Evolutionary conservation across 2,797 vertebrate genomes (phyloP).

Genomic region (Sibirionetta formosa): DNA sequence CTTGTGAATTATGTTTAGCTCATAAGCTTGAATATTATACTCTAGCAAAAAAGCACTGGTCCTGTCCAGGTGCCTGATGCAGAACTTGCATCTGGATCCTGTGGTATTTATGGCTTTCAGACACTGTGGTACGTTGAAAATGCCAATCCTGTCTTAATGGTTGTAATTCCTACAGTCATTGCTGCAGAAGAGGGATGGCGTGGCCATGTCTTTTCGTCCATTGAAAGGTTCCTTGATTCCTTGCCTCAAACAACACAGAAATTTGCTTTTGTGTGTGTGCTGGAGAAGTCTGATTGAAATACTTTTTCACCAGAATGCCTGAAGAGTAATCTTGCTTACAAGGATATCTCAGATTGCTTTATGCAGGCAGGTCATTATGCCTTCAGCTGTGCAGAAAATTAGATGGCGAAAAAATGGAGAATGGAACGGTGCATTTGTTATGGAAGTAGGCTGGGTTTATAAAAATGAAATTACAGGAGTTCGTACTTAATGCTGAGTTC

Average conservation of each 20-base stretch:
- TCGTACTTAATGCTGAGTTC: neutral
- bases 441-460: neutral
- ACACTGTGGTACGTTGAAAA: neutral
- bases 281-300: neutral
- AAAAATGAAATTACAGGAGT: neutral
- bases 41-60: neutral
- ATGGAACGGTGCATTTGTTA: neutral
- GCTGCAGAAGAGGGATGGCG: neutral
- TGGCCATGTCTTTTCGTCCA: neutral
- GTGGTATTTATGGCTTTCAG: neutral
- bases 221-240: neutral
- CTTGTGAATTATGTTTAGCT: neutral
- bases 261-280: neutral
- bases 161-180: neutral
- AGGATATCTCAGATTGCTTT: neutral
- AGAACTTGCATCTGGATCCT: neutral
- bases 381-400: neutral
- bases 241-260: neutral
- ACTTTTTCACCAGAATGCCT: neutral
- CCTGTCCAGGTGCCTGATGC: neutral
- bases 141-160: neutral
- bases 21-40: neutral
- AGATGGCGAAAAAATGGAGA: neutral
- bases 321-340: neutral
- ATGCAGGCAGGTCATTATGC: accelerated